These are phyloP conservation scores for Temnothorax unifasciatus DNA, from an alignment of 2,888 invertebrate genomes.

Conservation along the genomic window DNA sequence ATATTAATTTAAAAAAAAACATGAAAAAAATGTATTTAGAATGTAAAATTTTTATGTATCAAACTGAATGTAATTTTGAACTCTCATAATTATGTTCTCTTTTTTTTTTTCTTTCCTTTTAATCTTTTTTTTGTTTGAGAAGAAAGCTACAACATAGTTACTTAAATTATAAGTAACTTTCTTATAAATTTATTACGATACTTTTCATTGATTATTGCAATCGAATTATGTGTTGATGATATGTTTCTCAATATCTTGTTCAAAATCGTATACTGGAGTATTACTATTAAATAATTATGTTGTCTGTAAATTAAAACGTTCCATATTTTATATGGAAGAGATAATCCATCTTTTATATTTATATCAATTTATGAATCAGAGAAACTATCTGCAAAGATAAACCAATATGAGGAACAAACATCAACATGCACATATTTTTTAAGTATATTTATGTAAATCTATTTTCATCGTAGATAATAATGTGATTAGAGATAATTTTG, in stretches of 20 bases:
- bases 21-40: not conserved
- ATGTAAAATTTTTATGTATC: not conserved
- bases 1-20: not conserved
- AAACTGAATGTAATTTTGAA: not conserved
- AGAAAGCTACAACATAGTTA: not conserved
- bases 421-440: slow-evolving; percentile 1
- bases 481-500: not conserved
- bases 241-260: slow-evolving; percentile 12
- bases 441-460: slow-evolving; percentile 19
- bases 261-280: not conserved
- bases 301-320: slow-evolving; percentile 1
- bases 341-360: slow-evolving; percentile 4
- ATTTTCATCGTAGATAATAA: not conserved
- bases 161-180: not conserved
- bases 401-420: not conserved
- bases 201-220: slow-evolving; percentile 28
- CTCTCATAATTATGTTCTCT: not conserved
- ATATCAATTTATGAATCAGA: not conserved
- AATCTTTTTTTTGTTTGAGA: not conserved
- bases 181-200: slow-evolving; percentile 9
- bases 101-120: not conserved
- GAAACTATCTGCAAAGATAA: slow-evolving; percentile 12
- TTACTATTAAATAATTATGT: not conserved
- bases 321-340: not conserved
- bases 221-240: not conserved